These are phyloP conservation scores for Metacarcinus magister DNA, from an alignment of 2,888 invertebrate genomes.

Conservation along the genomic window DNA sequence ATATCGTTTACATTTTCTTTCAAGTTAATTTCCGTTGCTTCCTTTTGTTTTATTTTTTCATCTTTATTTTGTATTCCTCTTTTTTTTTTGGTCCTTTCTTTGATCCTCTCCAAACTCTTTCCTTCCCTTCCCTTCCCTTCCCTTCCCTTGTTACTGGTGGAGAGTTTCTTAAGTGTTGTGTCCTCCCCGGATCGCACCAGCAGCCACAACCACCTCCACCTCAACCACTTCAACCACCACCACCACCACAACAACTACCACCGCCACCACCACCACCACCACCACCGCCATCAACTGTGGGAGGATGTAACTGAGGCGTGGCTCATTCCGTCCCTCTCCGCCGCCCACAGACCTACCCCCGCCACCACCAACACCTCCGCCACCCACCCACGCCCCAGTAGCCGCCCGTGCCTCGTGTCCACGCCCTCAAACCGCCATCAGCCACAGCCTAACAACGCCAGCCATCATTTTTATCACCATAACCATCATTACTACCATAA, in stretches of 20 bases:
- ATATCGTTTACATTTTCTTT: neutral
- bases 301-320: slow-evolving; percentile 75
- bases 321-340: slow-evolving; percentile 74
- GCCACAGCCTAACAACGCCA: neutral
- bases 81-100: neutral
- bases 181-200: neutral
- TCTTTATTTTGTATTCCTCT: neutral
- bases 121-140: neutral
- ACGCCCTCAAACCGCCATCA: slow-evolving; percentile 61
- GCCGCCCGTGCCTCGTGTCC: slow-evolving; percentile 69
- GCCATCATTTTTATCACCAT: slow-evolving; percentile 67
- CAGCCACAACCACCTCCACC: slow-evolving; percentile 51
- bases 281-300: slow-evolving; percentile 75
- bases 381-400: slow-evolving; percentile 69
- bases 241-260: slow-evolving; percentile 62
- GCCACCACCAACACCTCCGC: slow-evolving; percentile 59
- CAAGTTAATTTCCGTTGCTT: neutral
- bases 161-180: slow-evolving; percentile 32
- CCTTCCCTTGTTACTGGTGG: neutral
- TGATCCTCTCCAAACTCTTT: neutral
- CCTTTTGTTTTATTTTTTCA: neutral
- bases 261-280: slow-evolving; percentile 64
- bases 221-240: slow-evolving; percentile 27
- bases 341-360: slow-evolving; percentile 71
- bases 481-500: slow-evolving; percentile 74